phyloP scores from a whole-genome alignment of 2,888 invertebrate species.

The Conchocele bisecta region DNA sequence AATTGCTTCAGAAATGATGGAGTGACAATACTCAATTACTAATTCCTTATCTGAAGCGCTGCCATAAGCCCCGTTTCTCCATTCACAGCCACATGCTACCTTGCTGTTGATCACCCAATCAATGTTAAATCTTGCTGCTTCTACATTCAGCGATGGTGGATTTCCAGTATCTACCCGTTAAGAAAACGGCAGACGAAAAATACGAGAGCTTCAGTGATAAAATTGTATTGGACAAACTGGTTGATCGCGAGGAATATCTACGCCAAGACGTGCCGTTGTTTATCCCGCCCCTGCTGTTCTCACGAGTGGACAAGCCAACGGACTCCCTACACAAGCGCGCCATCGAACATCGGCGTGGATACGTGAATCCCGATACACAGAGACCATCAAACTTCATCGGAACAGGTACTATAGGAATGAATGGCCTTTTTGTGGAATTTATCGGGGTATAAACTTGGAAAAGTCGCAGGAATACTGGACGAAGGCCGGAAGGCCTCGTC shows the following conservation, averaged over 20 bases:
- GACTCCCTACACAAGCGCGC: conserved; percentile 78
- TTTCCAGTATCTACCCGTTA: conserved; percentile 94
- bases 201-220: conserved; percentile 69
- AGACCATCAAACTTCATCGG: conserved; percentile 72
- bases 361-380: conserved; percentile 58
- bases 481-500: too few relatives aligned
- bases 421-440: too few relatives aligned
- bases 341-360: conserved; percentile 59
- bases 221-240: conserved; percentile 60
- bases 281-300: conserved; percentile 90
- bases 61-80: too few relatives aligned
- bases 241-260: conserved; percentile 84
- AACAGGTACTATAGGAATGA: conserved; percentile 69
- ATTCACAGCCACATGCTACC: too few relatives aligned
- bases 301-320: conserved; percentile 88
- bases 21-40: too few relatives aligned
- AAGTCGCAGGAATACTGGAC: too few relatives aligned
- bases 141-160: conserved; percentile 90
- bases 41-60: too few relatives aligned
- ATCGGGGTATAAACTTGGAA: too few relatives aligned
- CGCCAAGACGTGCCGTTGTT: conserved; percentile 86
- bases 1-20: too few relatives aligned
- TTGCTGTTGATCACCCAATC: too few relatives aligned
- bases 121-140: background rate
- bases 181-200: conserved; percentile 66